These are phyloP conservation scores for Trinectes maculatus DNA, from an alignment of 2,113 vertebrate species.

Conservation along the genomic window DNA sequence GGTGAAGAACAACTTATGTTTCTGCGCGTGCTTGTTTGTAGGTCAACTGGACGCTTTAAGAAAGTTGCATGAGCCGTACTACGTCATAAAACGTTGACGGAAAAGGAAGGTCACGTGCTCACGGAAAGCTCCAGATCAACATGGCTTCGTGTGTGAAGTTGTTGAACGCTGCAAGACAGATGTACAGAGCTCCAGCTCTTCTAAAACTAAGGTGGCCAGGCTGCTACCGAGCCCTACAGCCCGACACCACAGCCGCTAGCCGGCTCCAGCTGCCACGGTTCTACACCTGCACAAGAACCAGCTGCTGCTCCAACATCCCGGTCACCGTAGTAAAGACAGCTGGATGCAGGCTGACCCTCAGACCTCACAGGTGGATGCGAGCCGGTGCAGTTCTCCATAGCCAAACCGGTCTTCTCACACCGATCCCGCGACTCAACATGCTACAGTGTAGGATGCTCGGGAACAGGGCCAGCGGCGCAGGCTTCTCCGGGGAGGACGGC, in stretches of 20 bases:
- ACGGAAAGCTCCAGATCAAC: constrained; percentile 73
- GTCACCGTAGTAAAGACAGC: constrained; percentile 22
- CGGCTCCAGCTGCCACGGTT: constrained; percentile 14
- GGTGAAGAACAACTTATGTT: too few relatives aligned
- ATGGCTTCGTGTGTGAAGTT: constrained; percentile 78
- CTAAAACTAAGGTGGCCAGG: neutral
- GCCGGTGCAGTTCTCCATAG: constrained; percentile 16
- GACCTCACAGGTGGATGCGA: constrained; percentile 59
- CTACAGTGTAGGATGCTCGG: constrained; percentile 65
- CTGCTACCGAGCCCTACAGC: neutral
- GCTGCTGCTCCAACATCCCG: neutral
- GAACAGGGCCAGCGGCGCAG: constrained; percentile 67
- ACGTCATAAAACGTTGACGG: constrained; percentile 71
- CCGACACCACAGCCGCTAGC: neutral
- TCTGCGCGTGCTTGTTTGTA: too few relatives aligned
- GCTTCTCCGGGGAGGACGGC: constrained; percentile 77
- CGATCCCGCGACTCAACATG: neutral
- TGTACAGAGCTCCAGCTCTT: constrained; percentile 33
- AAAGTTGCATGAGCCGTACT: too few relatives aligned
- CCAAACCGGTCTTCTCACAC: neutral
- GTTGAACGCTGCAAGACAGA: constrained; percentile 49
- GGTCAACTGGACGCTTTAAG: too few relatives aligned
- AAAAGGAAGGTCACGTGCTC: constrained; percentile 30
- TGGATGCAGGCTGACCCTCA: constrained; percentile 18
- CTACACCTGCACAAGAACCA: constrained; percentile 33